Evolutionary conservation across 2,113 vertebrate species (phyloP), one percentile per base, ranked within the genome.

Genomic region (Paradoxurus hermaphroditus): DNA sequence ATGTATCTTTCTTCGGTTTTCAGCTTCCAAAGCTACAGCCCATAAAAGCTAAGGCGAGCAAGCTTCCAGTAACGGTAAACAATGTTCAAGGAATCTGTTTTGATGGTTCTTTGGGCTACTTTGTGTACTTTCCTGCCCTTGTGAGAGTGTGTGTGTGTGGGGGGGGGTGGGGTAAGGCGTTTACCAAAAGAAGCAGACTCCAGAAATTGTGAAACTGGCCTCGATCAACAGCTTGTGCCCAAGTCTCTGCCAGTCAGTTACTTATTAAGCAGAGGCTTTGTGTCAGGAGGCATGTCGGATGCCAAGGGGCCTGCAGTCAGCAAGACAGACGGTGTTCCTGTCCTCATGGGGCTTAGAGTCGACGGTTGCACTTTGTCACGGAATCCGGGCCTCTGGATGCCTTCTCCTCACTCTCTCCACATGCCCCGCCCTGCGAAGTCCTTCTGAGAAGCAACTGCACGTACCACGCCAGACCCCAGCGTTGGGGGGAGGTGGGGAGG

Each of bases 181-280:
- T 93, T 95, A 92, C 31, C 83, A 68, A 75, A 97, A 97, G 97
- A 44, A 81, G 41, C 73, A 68, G 73, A 21, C 53, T 87, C 53
- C 46, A 91, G 87, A 92, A 91, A 91, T 81, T 93, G 63, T 94
- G 89, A 97, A 94, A 89, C 25, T 27, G 46, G 79, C 62, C 46
- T 77, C 96, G 73, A 91, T 46, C 29, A 63, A 86, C 29, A 36
- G 86, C 62, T 56, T 82, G 63, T 87, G 73, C 15, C 62, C 36
- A 16, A 46, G 70, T 14, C 62, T 85, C 63, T 67, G 88, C 73
- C 4, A 7, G n/a, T 51, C 53, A 46, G 39, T 91, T 75, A 90
- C 70, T 95, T 89, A 92, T 3, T 62, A 84, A 86, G 34, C 16
- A 15, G 7, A 0, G 7, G n/a, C 94, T 85, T 44, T 84, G 18